Evolutionary conservation across 2,888 invertebrate species (phyloP).

Genomic region (Caenorhabditis drosophilae): DNA sequence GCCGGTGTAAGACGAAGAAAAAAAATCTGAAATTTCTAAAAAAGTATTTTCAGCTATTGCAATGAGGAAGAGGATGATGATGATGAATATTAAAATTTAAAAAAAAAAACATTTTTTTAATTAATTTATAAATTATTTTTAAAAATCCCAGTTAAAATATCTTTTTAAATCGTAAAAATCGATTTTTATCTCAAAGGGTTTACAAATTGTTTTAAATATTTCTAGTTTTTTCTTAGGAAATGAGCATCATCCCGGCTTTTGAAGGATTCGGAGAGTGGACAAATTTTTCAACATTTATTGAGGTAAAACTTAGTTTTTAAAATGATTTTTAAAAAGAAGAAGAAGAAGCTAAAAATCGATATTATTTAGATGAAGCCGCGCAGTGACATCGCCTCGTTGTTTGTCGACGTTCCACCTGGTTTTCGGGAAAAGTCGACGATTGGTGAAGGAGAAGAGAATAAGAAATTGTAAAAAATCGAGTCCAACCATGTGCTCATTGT

Average conservation of each 20-base stretch:
- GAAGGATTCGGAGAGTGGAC: conserved; percentile 32
- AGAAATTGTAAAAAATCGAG: conserved; percentile 7
- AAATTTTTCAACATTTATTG: conserved; percentile 25
- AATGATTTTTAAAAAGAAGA: not conserved
- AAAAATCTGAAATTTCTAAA: not conserved
- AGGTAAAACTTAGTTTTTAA: conserved; percentile 9
- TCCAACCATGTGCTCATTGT: not conserved
- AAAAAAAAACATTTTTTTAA: no score
- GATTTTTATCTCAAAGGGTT: no score
- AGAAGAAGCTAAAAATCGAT: not conserved
- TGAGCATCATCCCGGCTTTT: no score
- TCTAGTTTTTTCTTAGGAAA: no score
- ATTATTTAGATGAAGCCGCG: conserved; percentile 52
- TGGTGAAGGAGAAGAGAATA: conserved; percentile 13
- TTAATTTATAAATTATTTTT: no score
- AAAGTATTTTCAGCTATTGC: not conserved
- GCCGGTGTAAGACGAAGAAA: conserved; percentile 3
- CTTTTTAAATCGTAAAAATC: no score
- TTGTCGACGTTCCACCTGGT: conserved; percentile 53
- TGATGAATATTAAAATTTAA: not conserved
- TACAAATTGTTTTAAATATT: no score
- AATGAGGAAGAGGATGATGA: not conserved
- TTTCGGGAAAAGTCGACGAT: conserved; percentile 22
- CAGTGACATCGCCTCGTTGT: conserved; percentile 50
- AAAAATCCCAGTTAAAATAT: no score